Conservation (phyloP, 2,888 invertebrate species). For the Yponomeuta sedellus region DNA sequence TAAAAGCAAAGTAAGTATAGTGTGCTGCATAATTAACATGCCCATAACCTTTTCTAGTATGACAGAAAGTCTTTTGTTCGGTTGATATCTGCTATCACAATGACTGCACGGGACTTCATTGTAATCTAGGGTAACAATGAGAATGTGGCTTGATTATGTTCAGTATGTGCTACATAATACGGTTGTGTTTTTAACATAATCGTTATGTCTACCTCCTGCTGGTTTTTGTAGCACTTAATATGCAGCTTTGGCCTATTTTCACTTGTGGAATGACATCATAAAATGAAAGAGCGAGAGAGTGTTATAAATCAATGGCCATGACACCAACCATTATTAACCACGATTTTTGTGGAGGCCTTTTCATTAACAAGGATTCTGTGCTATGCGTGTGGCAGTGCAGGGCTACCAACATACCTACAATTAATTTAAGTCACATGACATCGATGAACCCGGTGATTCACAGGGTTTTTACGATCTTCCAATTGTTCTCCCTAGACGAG, state of each 20-base stretch:
- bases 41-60: background rate
- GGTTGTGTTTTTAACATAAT: background rate
- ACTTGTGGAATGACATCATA: background rate
- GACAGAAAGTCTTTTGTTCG: background rate
- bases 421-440: constrained; percentile 15
- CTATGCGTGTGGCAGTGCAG: constrained; percentile 4
- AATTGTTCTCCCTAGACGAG: background rate
- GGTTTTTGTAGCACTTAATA: background rate
- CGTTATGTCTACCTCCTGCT: background rate
- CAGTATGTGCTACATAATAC: too few species aligned
- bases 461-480: background rate
- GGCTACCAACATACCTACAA: constrained; percentile 11
- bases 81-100: background rate
- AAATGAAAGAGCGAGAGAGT: background rate
- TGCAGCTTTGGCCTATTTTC: background rate
- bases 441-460: constrained; percentile 26
- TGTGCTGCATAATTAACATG: background rate
- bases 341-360: constrained; percentile 2
- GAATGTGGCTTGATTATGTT: background rate
- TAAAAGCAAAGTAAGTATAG: background rate
- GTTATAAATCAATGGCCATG: background rate
- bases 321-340: background rate
- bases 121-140: background rate
- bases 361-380: constrained; percentile 10
- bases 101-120: background rate